These are phyloP conservation scores for Umimayanthus chanpuru DNA, from an alignment of 92 coral and sea anemone genomes.

Conservation along the genomic window DNA sequence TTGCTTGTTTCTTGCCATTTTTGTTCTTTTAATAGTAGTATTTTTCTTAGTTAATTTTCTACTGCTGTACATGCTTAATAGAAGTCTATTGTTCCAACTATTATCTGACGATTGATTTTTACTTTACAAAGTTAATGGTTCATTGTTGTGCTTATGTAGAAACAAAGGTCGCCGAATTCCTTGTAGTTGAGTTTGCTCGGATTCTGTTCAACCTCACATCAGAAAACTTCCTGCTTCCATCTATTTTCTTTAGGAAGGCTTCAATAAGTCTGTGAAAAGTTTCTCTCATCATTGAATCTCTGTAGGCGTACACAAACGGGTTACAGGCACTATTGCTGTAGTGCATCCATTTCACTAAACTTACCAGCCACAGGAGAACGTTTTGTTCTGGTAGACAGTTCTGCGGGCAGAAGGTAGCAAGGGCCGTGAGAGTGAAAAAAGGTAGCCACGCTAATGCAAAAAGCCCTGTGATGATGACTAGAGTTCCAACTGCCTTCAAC, in stretches of 20 bases:
- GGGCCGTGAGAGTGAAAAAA: slow-evolving; percentile 25
- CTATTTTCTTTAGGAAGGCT: background rate
- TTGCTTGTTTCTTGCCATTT: too few relatives aligned
- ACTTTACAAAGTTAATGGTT: background rate
- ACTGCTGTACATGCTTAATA: too few relatives aligned
- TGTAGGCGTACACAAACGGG: slow-evolving; percentile 38
- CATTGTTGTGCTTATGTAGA: background rate
- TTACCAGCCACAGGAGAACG: slow-evolving; percentile 5
- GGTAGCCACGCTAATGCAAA: slow-evolving; percentile 36
- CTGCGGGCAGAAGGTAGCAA: slow-evolving; percentile 22
- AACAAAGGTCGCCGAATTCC: background rate
- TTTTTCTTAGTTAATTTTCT: too few relatives aligned
- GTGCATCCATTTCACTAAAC: slow-evolving; percentile 36
- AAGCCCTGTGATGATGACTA: slow-evolving; percentile 36
- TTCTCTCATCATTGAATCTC: slow-evolving; percentile 35
- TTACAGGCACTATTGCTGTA: slow-evolving; percentile 40
- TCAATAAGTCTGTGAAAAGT: slow-evolving; percentile 7
- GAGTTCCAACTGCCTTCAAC: slow-evolving; percentile 27
- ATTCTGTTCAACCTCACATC: background rate
- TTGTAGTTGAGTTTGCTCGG: background rate
- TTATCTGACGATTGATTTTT: background rate
- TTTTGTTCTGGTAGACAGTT: slow-evolving; percentile 5
- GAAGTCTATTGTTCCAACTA: too few relatives aligned
- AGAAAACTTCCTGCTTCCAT: background rate
- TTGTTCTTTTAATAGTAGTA: too few relatives aligned